Conservation (phyloP, 2,797 vertebrate species). For the Poeciliopsis paucimaculata region DNA sequence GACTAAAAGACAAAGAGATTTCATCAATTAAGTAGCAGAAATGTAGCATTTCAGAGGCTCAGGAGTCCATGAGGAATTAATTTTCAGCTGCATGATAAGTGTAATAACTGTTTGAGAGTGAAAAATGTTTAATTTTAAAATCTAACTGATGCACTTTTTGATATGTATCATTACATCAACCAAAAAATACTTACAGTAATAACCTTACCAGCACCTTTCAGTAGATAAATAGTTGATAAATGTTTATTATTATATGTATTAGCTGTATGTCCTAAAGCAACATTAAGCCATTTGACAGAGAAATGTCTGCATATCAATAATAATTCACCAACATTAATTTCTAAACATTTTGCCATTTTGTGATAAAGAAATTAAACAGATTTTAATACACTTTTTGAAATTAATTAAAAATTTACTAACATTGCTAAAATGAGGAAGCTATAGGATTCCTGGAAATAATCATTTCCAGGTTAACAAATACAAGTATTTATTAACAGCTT, state of each 20-base stretch:
- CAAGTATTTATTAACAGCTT: background rate
- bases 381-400: background rate
- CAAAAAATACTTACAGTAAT: background rate
- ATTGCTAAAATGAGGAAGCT: background rate
- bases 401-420: background rate
- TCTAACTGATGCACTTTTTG: constrained; percentile 11
- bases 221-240: background rate
- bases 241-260: background rate
- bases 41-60: background rate
- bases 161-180: background rate
- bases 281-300: background rate
- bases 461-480: background rate
- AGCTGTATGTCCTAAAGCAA: background rate
- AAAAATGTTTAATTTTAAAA: background rate
- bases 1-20: constrained; percentile 45
- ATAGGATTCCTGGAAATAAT: background rate
- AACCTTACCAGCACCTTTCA: background rate
- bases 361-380: background rate
- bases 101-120: background rate
- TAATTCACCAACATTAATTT: background rate
- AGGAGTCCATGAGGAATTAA: background rate
- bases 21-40: constrained; percentile 37
- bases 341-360: background rate
- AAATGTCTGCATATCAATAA: background rate
- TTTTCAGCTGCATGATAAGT: constrained; percentile 5